Conservation (phyloP, 2,888 invertebrate species). For the Copidosoma aretas region DNA sequence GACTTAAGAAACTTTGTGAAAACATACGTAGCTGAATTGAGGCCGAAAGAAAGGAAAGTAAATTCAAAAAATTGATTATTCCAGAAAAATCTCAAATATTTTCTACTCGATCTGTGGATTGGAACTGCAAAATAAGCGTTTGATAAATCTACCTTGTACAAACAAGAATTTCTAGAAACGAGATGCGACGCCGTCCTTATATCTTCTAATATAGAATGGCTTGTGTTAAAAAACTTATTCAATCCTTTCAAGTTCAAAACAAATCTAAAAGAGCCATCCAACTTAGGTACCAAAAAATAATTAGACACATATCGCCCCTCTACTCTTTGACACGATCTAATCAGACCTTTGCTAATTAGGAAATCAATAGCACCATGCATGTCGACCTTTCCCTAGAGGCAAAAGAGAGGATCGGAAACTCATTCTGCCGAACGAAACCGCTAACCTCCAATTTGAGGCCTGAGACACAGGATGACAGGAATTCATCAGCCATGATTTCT, state of each 20-base stretch:
- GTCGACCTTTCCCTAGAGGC: background rate
- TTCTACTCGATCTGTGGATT: constrained; percentile 22
- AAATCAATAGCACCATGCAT: constrained; percentile 3
- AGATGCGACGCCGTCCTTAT: constrained; percentile 30
- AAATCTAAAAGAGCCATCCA: constrained; percentile 32
- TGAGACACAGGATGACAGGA: constrained; percentile 8
- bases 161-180: constrained; percentile 24
- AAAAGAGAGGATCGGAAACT: too few species aligned
- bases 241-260: constrained; percentile 39
- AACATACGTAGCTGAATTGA: constrained; percentile 32
- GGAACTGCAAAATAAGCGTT: constrained; percentile 38
- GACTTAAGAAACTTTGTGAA: constrained; percentile 43
- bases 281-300: constrained; percentile 35
- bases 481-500: background rate
- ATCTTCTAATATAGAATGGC: constrained; percentile 42
- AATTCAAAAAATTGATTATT: constrained; percentile 32
- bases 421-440: too few species aligned
- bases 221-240: constrained; percentile 34
- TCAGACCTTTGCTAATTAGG: constrained; percentile 30
- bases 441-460: background rate
- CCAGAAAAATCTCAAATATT: constrained; percentile 38
- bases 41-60: constrained; percentile 38
- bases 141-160: constrained; percentile 36
- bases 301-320: constrained; percentile 34
- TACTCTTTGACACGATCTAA: constrained; percentile 26